Base-by-base conservation (phyloP, 92 coral and sea anemone genomes). In the Scolanthus callimorphus region DNA sequence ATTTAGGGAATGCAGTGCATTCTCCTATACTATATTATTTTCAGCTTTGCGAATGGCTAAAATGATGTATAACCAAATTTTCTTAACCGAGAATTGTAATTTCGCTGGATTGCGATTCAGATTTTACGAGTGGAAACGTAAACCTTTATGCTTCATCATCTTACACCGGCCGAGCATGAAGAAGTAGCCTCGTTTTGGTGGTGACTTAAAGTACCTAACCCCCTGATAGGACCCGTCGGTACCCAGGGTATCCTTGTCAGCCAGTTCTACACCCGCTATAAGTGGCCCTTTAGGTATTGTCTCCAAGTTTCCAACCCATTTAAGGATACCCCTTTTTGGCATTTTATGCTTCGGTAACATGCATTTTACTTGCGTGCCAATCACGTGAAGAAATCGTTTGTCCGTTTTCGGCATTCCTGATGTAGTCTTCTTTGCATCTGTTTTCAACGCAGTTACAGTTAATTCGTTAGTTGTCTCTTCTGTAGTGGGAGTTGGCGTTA, bases 171-270 rank as follows among this genome's bases (percentile, higher is more conserved):
- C 67, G 29, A 89, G 71, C 52, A 71, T 79, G 63, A 94, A 90
- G 81, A 94, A 94, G 63, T 94, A 94, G 44, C 99, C 99, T 47
- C 80, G 89, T 53, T 85, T 90, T 20, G 97, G 85, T 25, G 67
- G 25, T 23, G 96, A 66, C 72, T 50, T 65, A 70, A 94, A 94
- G 41, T 94, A 94, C 8, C 97, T 77, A 41, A 69, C 84, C 1
- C 97, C 94, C 46, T 81, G 82, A 70, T 83, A 94, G 24, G 99
- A 71, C 15, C 99, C 99, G 43, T 94, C 85, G n/a, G 99, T 94
- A 2, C 99, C 99, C 85, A 94, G 74, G 64, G 81, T 94, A 67
- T 94, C 92, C 27, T 73, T 39, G 22, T 56, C 67, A 15, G 39
- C 51, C 47, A 94, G 70, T 53, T 89, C 90, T 10, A 94, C 96